Evolutionary conservation across 1,140 invertebrate genomes (phyloP).

Genomic region (Papilio polytes): DNA sequence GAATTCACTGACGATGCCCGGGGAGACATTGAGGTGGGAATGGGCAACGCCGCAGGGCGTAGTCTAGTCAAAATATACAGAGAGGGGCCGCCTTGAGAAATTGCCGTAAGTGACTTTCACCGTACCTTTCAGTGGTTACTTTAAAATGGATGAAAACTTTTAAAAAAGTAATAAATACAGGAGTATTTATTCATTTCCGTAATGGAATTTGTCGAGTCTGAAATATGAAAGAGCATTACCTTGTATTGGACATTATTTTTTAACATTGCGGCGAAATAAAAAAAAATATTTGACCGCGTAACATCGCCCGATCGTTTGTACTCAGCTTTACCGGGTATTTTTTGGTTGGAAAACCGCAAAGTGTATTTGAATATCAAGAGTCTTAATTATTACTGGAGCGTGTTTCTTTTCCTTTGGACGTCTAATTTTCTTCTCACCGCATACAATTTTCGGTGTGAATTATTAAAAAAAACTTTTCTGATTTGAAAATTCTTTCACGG

Average conservation of each 20-base stretch:
- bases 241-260: conserved; percentile 34
- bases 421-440: conserved; percentile 21
- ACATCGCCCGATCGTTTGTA: conserved; percentile 17
- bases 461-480: conserved; percentile 14
- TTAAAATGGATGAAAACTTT: conserved; percentile 55
- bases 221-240: conserved; percentile 47
- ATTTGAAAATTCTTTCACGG: background rate
- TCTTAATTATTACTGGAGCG: conserved; percentile 38
- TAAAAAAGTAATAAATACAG: conserved; percentile 48
- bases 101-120: conserved; percentile 46
- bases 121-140: conserved; percentile 44
- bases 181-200: conserved; percentile 62
- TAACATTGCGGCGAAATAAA: background rate
- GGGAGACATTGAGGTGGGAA: conserved; percentile 11
- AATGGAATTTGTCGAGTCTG: conserved; percentile 58
- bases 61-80: conserved; percentile 21
- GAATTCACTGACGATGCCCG: background rate
- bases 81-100: conserved; percentile 45
- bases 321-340: conserved; percentile 7
- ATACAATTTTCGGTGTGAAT: conserved; percentile 22
- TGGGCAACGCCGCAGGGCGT: background rate
- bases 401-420: conserved; percentile 22
- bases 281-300: conserved; percentile 4
- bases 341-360: conserved; percentile 27
- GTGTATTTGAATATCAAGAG: conserved; percentile 38